These are phyloP conservation scores for Drosophila nigricruria DNA, from an alignment of 2,888 invertebrate genomes.

Conservation along the genomic window DNA sequence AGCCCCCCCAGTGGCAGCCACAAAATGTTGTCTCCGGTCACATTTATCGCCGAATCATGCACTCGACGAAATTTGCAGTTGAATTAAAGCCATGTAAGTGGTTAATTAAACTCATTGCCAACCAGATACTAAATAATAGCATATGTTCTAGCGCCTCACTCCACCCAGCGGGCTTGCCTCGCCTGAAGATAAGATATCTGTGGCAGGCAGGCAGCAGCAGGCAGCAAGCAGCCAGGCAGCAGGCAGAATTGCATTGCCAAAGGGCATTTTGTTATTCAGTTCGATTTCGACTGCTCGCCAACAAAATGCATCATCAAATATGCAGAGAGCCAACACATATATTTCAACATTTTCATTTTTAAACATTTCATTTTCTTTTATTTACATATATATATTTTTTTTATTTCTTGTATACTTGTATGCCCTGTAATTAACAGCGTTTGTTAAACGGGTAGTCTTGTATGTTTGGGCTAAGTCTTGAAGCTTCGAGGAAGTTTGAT, in stretches of 20 bases:
- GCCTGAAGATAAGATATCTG: constrained; percentile 62
- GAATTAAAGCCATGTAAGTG: constrained; percentile 80
- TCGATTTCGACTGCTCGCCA: constrained; percentile 33
- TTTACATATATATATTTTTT: constrained; percentile 27
- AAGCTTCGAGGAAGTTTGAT: no score
- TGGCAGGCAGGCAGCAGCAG: neutral
- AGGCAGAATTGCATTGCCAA: constrained; percentile 6
- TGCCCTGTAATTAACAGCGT: constrained; percentile 6
- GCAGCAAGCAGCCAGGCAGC: neutral
- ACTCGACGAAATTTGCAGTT: constrained; percentile 60
- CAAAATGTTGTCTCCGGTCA: constrained; percentile 56
- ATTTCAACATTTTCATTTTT: constrained; percentile 37
- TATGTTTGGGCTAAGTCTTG: no score
- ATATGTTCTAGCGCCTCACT: constrained; percentile 65
- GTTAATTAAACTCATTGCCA: constrained; percentile 73
- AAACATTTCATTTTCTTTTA: constrained; percentile 12
- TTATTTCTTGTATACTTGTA: constrained; percentile 8
- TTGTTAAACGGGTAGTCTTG: neutral
- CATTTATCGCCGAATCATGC: constrained; percentile 55
- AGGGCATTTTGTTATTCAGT: constrained; percentile 44
- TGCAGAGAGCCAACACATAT: constrained; percentile 37
- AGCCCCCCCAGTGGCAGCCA: constrained; percentile 37
- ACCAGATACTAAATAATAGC: constrained; percentile 68
- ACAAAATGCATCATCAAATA: constrained; percentile 66
- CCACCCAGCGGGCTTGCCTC: neutral